Evolutionary conservation across 2,888 invertebrate genomes (phyloP).

Genomic region (Aphodius sticticus): DNA sequence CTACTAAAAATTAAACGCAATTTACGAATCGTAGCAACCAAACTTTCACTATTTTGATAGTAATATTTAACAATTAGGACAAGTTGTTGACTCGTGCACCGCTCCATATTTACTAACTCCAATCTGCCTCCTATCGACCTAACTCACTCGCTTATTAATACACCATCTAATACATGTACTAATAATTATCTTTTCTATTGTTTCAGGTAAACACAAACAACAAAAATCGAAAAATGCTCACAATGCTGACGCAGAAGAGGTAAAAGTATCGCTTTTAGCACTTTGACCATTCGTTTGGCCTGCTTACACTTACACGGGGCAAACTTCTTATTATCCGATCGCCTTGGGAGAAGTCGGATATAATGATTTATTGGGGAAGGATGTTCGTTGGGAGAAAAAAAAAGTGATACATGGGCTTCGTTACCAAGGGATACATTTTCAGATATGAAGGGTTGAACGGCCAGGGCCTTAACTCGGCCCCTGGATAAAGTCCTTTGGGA

Average conservation of each 20-base stretch:
- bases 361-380: conserved; percentile 16
- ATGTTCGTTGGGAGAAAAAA: conserved; percentile 13
- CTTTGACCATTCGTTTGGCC: neutral
- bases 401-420: conserved; percentile 20
- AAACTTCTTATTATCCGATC: conserved; percentile 4
- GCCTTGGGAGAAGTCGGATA: conserved; percentile 6
- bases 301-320: neutral
- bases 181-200: neutral
- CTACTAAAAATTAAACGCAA: too few relatives aligned
- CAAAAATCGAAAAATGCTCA: neutral
- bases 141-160: too few relatives aligned
- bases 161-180: too few relatives aligned
- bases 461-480: neutral
- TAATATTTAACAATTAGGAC: too few relatives aligned
- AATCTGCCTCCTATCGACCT: too few relatives aligned
- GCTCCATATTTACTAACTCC: too few relatives aligned
- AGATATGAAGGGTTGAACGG: conserved; percentile 22
- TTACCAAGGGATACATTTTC: conserved; percentile 23
- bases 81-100: too few relatives aligned
- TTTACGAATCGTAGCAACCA: too few relatives aligned
- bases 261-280: neutral
- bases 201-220: neutral
- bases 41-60: too few relatives aligned
- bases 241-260: neutral
- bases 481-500: conserved; percentile 15